Evolutionary conservation across 2,888 invertebrate species (phyloP), one percentile per base, ranked within the genome.

Genomic region (Dendrolimus houi): DNA sequence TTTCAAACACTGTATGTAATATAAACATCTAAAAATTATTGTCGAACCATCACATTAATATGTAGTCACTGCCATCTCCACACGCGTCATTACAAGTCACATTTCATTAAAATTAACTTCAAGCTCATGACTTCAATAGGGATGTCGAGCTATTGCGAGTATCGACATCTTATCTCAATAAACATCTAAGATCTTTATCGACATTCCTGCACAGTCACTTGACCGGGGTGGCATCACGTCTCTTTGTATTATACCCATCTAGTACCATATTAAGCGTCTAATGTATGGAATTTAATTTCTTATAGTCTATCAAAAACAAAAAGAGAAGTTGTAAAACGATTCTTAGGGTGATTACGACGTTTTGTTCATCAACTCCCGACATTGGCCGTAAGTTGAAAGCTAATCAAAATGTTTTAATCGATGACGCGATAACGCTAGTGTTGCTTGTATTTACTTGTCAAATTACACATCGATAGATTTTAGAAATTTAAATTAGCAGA

Each of bases 401-500:
- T 88, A 88, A 88, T 89, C 88, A 89, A 89, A 89, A 88, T 89
- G 88, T 88, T 89, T 88, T 88, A 87, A 89, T 88, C 88, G 87
- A 87, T 86, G 85, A 86, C 77, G 83, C 85, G 87, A 88, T 88
- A 86, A 85, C 75, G 74, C 74, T 77, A 86, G 87, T 80, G 85
- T 69, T 80, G 87, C 69, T 66, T 71, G 64, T 67, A 65, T 69
- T 72, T 60, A 66, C 67, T 65, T 67, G 63, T 64, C 58, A 59
- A 59, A 41, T n/a, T n/a, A n/a, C 41, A 52, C 70, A 66, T 76
- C 75, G 54, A 54, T 29, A 54, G 8, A 1, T 40, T 10, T 47
- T 47, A n/a, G n/a, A n/a, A n/a, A n/a, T 29, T 29, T 29, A 29
- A 29, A 29, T 29, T 29, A 29, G 29, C 29, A 29, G 6, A 29